Percentiles rank a stretch among this genome's conserved stretches.
Evolutionary conservation across 1,140 invertebrate genomes (phyloP).

Genomic region (Centruroides sculpturatus): DNA sequence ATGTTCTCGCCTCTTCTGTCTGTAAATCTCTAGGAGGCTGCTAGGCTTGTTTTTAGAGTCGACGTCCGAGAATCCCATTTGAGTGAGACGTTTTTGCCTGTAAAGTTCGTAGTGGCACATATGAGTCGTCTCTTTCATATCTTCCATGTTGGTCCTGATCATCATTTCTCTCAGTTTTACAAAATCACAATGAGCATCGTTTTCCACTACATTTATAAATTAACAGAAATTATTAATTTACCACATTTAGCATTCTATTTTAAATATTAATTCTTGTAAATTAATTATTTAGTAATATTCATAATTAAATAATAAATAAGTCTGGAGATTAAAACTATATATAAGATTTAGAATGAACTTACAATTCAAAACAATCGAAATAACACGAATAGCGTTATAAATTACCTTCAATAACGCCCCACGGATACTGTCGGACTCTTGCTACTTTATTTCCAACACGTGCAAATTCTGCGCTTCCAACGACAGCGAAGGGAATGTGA

Average conservation of each 20-base stretch:
- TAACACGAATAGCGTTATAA: no score
- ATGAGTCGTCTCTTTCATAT: constrained; percentile 94
- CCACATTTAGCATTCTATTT: no score
- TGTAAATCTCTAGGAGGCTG: constrained; percentile 91
- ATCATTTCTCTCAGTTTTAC: constrained; percentile 96
- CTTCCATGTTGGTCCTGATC: constrained; percentile 97
- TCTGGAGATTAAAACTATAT: no score
- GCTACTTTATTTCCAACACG: constrained; percentile 91
- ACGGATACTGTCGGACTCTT: constrained; percentile 91
- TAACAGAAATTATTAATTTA: no score
- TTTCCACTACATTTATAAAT: constrained; percentile 80
- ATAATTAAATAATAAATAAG: no score
- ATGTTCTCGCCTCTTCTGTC: constrained; percentile 77
- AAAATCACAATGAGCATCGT: constrained; percentile 97
- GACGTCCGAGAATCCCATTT: constrained; percentile 92
- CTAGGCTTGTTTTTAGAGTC: constrained; percentile 55
- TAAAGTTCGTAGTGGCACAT: constrained; percentile 90
- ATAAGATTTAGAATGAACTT: no score
- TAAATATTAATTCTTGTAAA: no score
- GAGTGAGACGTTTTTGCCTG: constrained; percentile 74
- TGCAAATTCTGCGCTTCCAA: constrained; percentile 94
- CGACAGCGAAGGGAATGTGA: constrained; percentile 92
- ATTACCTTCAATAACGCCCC: constrained; percentile 69
- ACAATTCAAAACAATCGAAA: no score
- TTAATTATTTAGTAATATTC: no score